Base-by-base conservation (phyloP, 2,888 invertebrate genomes). In the Minunthozetes semirufus region DNA sequence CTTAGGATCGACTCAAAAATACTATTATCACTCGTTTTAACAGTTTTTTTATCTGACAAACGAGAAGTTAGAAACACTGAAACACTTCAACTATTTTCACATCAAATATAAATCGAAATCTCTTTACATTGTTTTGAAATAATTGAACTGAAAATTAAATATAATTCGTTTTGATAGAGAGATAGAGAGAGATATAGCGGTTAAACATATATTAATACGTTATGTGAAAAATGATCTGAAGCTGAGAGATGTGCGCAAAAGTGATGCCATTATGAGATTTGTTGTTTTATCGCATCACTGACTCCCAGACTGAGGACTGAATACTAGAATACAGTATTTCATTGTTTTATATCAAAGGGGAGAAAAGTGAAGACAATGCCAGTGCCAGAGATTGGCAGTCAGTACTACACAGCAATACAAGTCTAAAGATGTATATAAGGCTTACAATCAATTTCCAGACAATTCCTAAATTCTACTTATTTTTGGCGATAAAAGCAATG, bases 341-440 rank as follows among this genome's bases (percentile, higher is more conserved):
- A 63, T 63, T 63, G 33, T 63, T 63, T 63, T 63, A 63, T 63
- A 63, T 63, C 17, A 63, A 70, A 72, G 29, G 48, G 71, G 46
- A 71, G 42, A 27, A 38, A 38, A 19, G 38, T 68, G 46, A 11
- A 68, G 42, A 42, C 42, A 27, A 71, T 71, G 71, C 25, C 27
- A 27, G 22, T 71, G 71, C 25, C 46, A 50, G 46, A 22, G 11
- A 68, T 13, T 42, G 68, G 68, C 27, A 42, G 27, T n/a, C 46
- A 71, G 25, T 56, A 1, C 19, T 19, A 48, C 5, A 3, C 48
- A 48, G 46, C 19, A 25, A 46, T 19, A 25, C 6, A 4, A 61
- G 61, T 25, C 19, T 53, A 5, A 53, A 53, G 53, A 53, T 61
- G 61, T 61, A 33, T 63, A 63, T 63, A 63, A 63, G 33, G 33